Base-by-base conservation (phyloP, 2,888 invertebrate species). In the Pycnomerus fuliginosus region DNA sequence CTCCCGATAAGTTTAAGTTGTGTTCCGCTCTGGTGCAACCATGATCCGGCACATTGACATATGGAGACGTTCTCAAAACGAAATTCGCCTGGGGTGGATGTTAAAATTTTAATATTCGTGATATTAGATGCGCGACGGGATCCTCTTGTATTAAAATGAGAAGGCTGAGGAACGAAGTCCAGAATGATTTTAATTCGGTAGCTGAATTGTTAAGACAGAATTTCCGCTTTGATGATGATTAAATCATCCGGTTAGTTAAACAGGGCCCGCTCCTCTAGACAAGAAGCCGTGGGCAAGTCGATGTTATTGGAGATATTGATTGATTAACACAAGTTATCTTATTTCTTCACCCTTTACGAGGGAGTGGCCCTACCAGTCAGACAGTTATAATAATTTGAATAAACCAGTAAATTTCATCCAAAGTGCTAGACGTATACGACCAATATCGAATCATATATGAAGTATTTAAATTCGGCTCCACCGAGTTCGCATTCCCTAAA, bases 221-320 rank as follows among this genome's bases (percentile, higher is more conserved):
- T 71, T 72, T 71, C 69, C 71, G 70, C 70, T 66, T 67, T 63
- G 67, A 56, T 62, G 69, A 57, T 70, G 69, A 72, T 72, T 66
- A 67, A 67, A 72, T 72, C 72, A 72, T 70, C 60, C 70, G 72
- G 72, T 72, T 72, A 72, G 72, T 72, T 72, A 69, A 64, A 64
- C 71, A 68, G 63, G 64, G 58, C 64, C 63, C 60, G 62, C 64
- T 65, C 55, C 63, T 61, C 20, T 20, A 57, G 56, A 65, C 56
- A 55, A 60, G 62, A 56, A 61, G 66, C 69, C 65, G 60, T 60
- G 55, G 66, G 69, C 65, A 54, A 60, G 53, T 40, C 52, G 59
- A 61, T 62, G 60, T 64, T 68, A 70, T 70, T 65, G 66, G 62
- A 66, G 61, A 67, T 71, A 71, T 72, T 70, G 72, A 72, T 72